These are phyloP conservation scores for Leptothorax acervorum DNA, from an alignment of 2,888 invertebrate species.

Conservation along the genomic window DNA sequence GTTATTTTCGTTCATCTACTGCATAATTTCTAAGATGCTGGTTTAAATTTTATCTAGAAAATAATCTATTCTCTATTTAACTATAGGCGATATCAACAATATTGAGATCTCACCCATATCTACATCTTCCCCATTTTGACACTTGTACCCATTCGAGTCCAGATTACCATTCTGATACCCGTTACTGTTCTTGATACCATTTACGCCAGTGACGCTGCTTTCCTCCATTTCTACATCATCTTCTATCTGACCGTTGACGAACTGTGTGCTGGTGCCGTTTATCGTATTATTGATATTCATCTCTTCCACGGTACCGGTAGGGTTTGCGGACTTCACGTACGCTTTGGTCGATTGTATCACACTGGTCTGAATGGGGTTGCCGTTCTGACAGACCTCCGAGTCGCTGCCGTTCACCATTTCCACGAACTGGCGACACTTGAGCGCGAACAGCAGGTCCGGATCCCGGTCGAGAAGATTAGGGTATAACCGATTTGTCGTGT, in stretches of 20 bases:
- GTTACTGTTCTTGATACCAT: slow-evolving; percentile 84
- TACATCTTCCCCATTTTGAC: slow-evolving; percentile 90
- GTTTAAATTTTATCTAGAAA: not conserved
- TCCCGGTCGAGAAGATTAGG: slow-evolving; percentile 97
- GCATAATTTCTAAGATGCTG: not conserved
- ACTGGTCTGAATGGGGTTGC: slow-evolving; percentile 88
- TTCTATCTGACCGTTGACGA: slow-evolving; percentile 83
- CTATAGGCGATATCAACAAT: slow-evolving; percentile 20
- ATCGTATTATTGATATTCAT: slow-evolving; percentile 86
- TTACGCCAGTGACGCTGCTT: slow-evolving; percentile 85
- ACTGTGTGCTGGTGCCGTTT: slow-evolving; percentile 85
- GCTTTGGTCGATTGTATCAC: slow-evolving; percentile 93
- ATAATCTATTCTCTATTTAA: not conserved
- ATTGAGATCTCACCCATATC: slow-evolving; percentile 89
- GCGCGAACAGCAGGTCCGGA: slow-evolving; percentile 96
- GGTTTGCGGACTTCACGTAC: slow-evolving; percentile 79
- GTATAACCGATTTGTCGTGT: slow-evolving; percentile 94
- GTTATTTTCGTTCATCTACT: not conserved
- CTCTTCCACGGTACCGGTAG: slow-evolving; percentile 85
- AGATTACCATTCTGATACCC: slow-evolving; percentile 89
- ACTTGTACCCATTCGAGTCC: slow-evolving; percentile 85
- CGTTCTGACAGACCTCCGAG: slow-evolving; percentile 87
- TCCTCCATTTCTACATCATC: slow-evolving; percentile 88
- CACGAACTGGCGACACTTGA: slow-evolving; percentile 99
- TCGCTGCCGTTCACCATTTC: slow-evolving; percentile 99